Base-by-base conservation (phyloP, 2,797 vertebrate genomes). In the Chelonia mydas region DNA sequence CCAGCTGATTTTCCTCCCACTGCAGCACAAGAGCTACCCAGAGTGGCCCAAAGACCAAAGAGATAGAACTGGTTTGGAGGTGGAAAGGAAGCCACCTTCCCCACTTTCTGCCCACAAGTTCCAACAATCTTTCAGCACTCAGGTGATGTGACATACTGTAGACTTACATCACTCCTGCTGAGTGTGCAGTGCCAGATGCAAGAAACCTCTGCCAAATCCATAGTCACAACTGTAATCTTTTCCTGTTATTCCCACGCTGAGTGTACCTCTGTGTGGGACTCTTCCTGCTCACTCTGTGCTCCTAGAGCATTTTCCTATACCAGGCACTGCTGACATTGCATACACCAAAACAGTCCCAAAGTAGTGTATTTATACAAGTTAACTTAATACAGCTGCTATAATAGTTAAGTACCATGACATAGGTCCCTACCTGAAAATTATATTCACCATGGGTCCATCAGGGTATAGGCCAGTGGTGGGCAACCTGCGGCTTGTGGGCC, bases 341-440 rank as follows among this genome's bases (percentile, higher is more conserved):
- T 90, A 84, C 49, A 72, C 12, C 12, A 81, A 74, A 50, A 96
- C 96, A 79, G 84, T 77, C 96, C 87, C 74, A 77, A 84, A 91
- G 74, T 82, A 84, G 86, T 91, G 84, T 89, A 59, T 49, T 49
- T 61, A 79, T 57, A 50, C 74, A 61, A n/a, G 55, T n/a, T 28
- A 93, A 86, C 37, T 88, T 51, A 78, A 78, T 93, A 95, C 41
- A 89, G 59, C 45, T 78, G 77, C 88, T 94, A 49, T 77, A 88
- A 78, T 90, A 87, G 89, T 82, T 93, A 74, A 88, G 55, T 3
- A 3, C 37, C 74, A 16, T 11, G n/a, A 19, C 65, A 33, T 49
- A 93, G 74, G 51, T 93, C 93, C 33, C 80, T 87, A 93, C 86
- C 89, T 91, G 61, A 95, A 95, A 92, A 94, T 87, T 87, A 87